Evolutionary conservation across 2,888 invertebrate genomes (phyloP).

Genomic region (Acleris cristana): DNA sequence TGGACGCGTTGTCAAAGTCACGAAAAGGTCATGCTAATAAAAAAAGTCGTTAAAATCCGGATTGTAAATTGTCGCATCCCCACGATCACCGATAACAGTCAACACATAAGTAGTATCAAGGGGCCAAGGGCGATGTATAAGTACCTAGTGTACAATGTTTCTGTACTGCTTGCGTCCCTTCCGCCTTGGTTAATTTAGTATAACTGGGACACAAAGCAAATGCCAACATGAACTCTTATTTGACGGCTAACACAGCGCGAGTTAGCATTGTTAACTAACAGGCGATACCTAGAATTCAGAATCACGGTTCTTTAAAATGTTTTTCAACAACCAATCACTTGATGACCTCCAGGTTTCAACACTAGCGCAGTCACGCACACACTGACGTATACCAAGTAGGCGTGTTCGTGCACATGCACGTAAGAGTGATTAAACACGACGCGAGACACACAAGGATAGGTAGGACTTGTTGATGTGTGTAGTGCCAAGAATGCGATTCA

Average conservation of each 20-base stretch:
- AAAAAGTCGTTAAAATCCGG: slow-evolving; percentile 12
- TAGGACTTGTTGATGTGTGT: slow-evolving; percentile 46
- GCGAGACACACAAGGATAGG: slow-evolving; percentile 56
- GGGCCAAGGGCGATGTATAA: neutral
- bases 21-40: slow-evolving; percentile 29
- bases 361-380: slow-evolving; percentile 56
- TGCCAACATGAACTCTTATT: too few relatives aligned
- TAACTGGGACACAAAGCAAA: too few relatives aligned
- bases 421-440: slow-evolving; percentile 55
- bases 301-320: slow-evolving; percentile 49
- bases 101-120: neutral
- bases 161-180: too few relatives aligned
- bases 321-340: slow-evolving; percentile 63
- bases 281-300: slow-evolving; percentile 41
- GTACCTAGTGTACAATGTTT: too few relatives aligned
- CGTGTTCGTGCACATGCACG: slow-evolving; percentile 68
- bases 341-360: slow-evolving; percentile 68
- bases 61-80: slow-evolving; percentile 8
- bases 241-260: neutral
- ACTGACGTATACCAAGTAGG: slow-evolving; percentile 60
- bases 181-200: too few relatives aligned
- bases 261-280: slow-evolving; percentile 21
- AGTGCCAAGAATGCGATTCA: slow-evolving; percentile 66
- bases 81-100: neutral
- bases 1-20: slow-evolving; percentile 29